These are phyloP conservation scores for Melanotus villosus DNA, from an alignment of 2,888 invertebrate genomes.

Conservation along the genomic window DNA sequence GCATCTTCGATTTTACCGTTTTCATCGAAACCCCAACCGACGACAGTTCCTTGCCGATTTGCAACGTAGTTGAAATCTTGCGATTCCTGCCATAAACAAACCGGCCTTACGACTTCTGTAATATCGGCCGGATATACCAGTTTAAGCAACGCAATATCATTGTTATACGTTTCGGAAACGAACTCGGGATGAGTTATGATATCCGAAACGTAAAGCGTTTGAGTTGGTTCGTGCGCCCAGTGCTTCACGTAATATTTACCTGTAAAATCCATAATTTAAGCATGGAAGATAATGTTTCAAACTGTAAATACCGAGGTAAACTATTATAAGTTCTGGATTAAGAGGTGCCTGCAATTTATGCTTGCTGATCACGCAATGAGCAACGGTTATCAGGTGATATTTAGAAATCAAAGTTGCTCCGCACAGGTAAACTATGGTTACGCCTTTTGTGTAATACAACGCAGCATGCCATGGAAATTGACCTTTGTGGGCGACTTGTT, in stretches of 20 bases:
- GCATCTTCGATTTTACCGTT: constrained; percentile 27
- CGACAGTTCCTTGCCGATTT: constrained; percentile 54
- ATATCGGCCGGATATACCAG: constrained; percentile 57
- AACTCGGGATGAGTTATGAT: constrained; percentile 62
- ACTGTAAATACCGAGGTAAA: constrained; percentile 61
- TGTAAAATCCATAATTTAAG: too few relatives aligned
- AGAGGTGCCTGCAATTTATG: constrained; percentile 54
- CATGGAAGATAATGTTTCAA: too few relatives aligned
- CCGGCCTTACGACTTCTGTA: constrained; percentile 63
- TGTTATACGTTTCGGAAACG: constrained; percentile 58
- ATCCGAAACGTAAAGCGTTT: constrained; percentile 61
- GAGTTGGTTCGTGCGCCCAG: constrained; percentile 64
- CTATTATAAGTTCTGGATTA: constrained; percentile 58
- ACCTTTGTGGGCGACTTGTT: constrained; percentile 73
- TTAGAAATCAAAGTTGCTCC: constrained; percentile 62
- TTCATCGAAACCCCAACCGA: constrained; percentile 38
- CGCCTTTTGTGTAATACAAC: constrained; percentile 71
- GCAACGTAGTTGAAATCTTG: constrained; percentile 42
- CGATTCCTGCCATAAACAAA: constrained; percentile 62
- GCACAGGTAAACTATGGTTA: constrained; percentile 63
- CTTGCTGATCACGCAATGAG: constrained; percentile 64
- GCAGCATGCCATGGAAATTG: constrained; percentile 82
- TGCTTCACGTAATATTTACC: constrained; percentile 64
- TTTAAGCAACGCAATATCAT: constrained; percentile 63
- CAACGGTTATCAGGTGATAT: constrained; percentile 62